phyloP scores from a whole-genome alignment of 2,888 invertebrate genomes.

The Odontocolon sp. region DNA sequence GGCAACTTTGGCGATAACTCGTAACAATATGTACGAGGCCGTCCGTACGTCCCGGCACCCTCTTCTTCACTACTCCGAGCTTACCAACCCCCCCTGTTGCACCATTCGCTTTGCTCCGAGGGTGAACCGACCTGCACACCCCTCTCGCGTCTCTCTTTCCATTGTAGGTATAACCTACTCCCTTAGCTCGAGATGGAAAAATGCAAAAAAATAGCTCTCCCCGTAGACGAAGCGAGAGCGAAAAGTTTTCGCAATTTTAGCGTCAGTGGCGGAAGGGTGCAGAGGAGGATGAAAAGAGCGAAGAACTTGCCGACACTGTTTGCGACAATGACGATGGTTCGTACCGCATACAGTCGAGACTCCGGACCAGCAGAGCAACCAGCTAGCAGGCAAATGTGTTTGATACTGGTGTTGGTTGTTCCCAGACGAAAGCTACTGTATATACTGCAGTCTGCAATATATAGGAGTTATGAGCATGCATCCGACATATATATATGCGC shows the following conservation, averaged over 20 bases:
- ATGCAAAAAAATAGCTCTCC: slow-evolving; percentile 47
- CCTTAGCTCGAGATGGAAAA: slow-evolving; percentile 53
- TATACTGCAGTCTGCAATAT: background rate
- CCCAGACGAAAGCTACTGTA: background rate
- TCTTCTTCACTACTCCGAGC: slow-evolving; percentile 31
- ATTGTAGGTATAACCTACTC: slow-evolving; percentile 17
- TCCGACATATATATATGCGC: no score
- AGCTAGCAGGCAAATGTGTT: background rate
- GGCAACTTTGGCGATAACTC: slow-evolving; percentile 60
- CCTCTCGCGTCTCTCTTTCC: slow-evolving; percentile 44
- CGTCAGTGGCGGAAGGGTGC: background rate
- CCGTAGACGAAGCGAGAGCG: slow-evolving; percentile 27
- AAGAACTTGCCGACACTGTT: slow-evolving; percentile 47
- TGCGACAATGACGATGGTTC: slow-evolving; percentile 55
- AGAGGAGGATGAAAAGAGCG: slow-evolving; percentile 25
- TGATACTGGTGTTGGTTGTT: slow-evolving; percentile 1
- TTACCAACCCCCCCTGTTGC: slow-evolving; percentile 18
- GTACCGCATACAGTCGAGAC: slow-evolving; percentile 9
- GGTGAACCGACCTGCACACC: slow-evolving; percentile 15
- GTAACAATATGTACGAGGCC: slow-evolving; percentile 58
- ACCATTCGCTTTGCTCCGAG: background rate
- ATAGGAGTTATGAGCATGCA: no score
- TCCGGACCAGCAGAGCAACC: background rate
- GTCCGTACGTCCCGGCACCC: slow-evolving; percentile 47
- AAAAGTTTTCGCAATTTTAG: slow-evolving; percentile 60